Evolutionary conservation across 1,140 invertebrate genomes (phyloP), one percentile per base, ranked within the genome.

Genomic region (Drosophila yakuba): DNA sequence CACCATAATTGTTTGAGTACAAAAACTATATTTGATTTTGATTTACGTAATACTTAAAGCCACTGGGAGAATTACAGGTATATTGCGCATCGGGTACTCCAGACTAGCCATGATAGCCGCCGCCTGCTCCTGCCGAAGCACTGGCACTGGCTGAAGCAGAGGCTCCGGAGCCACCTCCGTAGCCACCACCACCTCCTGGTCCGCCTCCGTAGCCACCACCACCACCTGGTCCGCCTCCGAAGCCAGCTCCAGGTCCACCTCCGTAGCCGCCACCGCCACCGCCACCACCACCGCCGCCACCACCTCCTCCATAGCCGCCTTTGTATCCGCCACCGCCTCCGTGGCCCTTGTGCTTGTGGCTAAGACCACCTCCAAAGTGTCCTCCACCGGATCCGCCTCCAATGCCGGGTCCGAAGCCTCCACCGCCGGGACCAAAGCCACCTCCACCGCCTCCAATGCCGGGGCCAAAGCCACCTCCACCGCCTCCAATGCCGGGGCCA

Each of bases 21-120:
- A 67, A 68, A 28, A 52, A 41, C 8, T 51, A 39, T 1, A 4
- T 12, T 83, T 83, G 71, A 84, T 63, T 74, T n/a, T 43, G 50
- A 36, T 43, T 45, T 17, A 25, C 25, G 4, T 47, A 73, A 85
- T 80, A 85, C 81, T 80, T 62, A 56, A 63, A 61, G n/a, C n/a
- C 28, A 43, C 44, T 73, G 25, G 52, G 14, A 41, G 12, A 54
- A 17, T 52, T 74, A 68, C 58, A 62, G 58, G n/a, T 36, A 23
- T 35, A 8, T 23, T 15, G 0, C 3, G 11, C 2, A 11, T 4
- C 2, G 10, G 14, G 32, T 8, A 45, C 23, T 2, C 23, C 10
- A 14, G n/a, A 45, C 14, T 78, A 82, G 35, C 79, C 58, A 8
- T 77, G 67, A 15, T 82, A 83, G 23, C 77, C 77, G 11, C 74